Conservation (phyloP, 1,140 invertebrate species). For the Eriocheir sinensis region DNA sequence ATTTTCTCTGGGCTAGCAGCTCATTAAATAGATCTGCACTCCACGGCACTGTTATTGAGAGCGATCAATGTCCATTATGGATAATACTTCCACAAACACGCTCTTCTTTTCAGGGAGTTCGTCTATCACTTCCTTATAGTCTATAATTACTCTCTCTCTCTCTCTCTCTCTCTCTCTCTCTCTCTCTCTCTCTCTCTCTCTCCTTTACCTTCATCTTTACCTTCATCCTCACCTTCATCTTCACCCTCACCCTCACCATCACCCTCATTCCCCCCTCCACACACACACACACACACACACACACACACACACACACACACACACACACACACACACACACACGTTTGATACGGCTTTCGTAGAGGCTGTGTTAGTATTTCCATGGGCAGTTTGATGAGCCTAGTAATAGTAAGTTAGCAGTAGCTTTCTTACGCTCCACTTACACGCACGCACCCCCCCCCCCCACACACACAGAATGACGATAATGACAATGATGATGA, state of each 20-base stretch:
- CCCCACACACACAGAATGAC: no score
- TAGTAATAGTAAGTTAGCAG: no score
- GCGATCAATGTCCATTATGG: no score
- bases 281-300: constrained; percentile 22
- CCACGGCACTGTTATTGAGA: not conserved
- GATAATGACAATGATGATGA: no score
- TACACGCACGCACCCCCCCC: no score
- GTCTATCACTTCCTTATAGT: not conserved
- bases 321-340: no score
- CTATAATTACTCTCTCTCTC: not conserved
- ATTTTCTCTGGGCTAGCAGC: no score
- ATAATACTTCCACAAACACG: not conserved
- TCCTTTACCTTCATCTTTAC: not conserved
- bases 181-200: not conserved
- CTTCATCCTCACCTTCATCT: not conserved
- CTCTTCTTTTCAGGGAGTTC: not conserved
- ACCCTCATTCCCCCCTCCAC: not conserved
- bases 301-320: constrained; percentile 22
- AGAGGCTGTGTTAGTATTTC: no score
- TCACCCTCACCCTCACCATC: not conserved
- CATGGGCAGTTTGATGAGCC: no score
- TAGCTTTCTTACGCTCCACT: no score
- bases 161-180: not conserved
- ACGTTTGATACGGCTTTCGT: no score
- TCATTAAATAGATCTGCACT: not conserved